Evolutionary conservation across 2,888 invertebrate species (phyloP), one percentile per base, ranked within the genome.

Genomic region (Pristionchus arcanus): DNA sequence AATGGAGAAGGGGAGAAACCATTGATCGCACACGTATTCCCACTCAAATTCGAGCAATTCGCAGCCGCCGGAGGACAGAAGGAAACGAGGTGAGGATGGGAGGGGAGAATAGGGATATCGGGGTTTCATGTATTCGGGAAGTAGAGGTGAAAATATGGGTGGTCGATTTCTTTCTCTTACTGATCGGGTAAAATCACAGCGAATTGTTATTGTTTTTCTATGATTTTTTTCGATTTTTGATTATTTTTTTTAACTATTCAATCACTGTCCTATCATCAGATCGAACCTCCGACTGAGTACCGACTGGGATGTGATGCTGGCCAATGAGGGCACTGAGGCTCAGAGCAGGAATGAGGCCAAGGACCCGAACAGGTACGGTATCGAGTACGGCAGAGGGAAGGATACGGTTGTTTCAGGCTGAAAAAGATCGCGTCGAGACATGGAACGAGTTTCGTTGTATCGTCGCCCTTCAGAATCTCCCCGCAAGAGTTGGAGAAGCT

Each of bases 1-100:
- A 95, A 97, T 0, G 97, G 97, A 2, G 96, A 97, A 13, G 91
- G 91, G 15, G 97, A 97, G 90, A 97, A 97, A 0, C 97, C 98
- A 0, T 96, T 98, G 77, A 96, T 98, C 2, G 97, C 97, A 93
- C 96, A 97, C 59, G 96, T 98, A 74, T 98, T 97, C 95, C 98
- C 98, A 0, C 96, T 97, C 88, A 97, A 97, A 2, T 92, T 93
- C 77, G 90, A 90, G 28, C 66, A 90, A 28, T 71, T 87, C 37
- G 28, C 68, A 2, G 13, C 53, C 0, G n/a, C 28, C 1, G 86
- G 42, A 86, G 86, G n/a, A 86, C 37, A 66, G 86, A 49, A 19
- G n/a, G 49, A 84, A 25, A 31, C 31, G 59, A 87, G 55, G 55
- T 81, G n/a, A 34, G 71, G 2, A 31, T n/a, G 16, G 2, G 55